Percentiles rank a stretch among this genome's conserved stretches.
Conservation (phyloP, 2,888 invertebrate species). For the Trilocha varians region DNA sequence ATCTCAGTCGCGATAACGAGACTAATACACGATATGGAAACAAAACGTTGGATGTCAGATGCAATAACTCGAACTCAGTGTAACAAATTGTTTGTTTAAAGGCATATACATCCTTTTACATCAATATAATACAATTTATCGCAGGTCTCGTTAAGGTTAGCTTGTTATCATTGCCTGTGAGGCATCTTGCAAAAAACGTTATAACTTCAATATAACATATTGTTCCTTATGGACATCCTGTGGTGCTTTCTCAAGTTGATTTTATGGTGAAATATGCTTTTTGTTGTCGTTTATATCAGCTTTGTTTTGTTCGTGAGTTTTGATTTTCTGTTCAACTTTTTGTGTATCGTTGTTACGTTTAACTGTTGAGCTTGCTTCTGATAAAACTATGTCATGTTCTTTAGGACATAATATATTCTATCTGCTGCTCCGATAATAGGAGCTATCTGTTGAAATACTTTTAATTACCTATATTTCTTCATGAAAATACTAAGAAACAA, state of each 20-base stretch:
- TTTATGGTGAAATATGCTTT: not conserved
- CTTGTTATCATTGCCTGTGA: slow-evolving; percentile 2
- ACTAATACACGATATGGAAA: not conserved
- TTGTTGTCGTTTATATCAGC: not conserved
- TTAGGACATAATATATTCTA: no score
- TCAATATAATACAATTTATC: slow-evolving; percentile 27
- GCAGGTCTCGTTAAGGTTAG: slow-evolving; percentile 22
- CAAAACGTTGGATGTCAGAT: slow-evolving; percentile 4
- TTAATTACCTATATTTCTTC: no score
- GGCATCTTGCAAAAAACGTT: not conserved
- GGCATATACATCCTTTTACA: slow-evolving; percentile 26
- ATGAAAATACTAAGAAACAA: no score
- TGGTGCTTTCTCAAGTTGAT: not conserved
- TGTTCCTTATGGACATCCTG: not conserved
- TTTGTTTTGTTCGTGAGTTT: no score
- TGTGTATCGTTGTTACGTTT: no score
- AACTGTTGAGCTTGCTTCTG: no score
- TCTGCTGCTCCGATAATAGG: no score
- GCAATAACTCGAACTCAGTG: slow-evolving; percentile 10
- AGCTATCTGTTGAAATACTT: no score
- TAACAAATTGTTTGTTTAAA: slow-evolving; percentile 8
- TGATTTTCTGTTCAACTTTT: no score
- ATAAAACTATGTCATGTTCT: no score
- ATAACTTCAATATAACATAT: not conserved
- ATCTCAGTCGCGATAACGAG: not conserved